A percentile compares a stretch with the other conserved stretches of the same genome.
Conservation (phyloP, 2,113 vertebrate species). For the Indicator maculatus region DNA sequence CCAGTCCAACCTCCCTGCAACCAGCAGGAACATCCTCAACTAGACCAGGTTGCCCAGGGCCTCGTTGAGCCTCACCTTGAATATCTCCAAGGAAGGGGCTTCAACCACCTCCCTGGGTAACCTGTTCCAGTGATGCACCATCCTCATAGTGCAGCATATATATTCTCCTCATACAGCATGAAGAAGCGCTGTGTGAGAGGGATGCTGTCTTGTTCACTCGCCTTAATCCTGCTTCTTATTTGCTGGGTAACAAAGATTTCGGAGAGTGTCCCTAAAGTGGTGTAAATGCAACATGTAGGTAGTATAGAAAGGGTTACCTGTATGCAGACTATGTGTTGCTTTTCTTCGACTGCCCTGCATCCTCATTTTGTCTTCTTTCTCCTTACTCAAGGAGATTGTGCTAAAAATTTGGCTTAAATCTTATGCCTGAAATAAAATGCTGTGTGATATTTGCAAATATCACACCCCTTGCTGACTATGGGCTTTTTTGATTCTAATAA, state of each 20-base stretch:
- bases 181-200: not conserved
- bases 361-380: not conserved
- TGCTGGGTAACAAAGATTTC: not conserved
- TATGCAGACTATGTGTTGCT: fast-evolving
- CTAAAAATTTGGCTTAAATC: not conserved
- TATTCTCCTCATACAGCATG: not conserved
- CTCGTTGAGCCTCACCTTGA: no score
- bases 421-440: not conserved
- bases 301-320: not conserved
- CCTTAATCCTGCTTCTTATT: not conserved
- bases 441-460: not conserved
- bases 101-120: no score
- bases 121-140: no score
- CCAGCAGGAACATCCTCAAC: no score
- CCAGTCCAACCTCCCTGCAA: no score
- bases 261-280: not conserved
- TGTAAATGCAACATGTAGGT: not conserved
- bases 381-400: not conserved
- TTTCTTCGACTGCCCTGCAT: not conserved
- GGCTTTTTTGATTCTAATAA: not conserved
- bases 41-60: no score
- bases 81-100: no score
- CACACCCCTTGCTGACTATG: not conserved
- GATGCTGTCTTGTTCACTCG: not conserved
- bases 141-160: no score